Evolutionary conservation across 2,797 vertebrate species (phyloP).

Genomic region (Micropoecilia bifurca): DNA sequence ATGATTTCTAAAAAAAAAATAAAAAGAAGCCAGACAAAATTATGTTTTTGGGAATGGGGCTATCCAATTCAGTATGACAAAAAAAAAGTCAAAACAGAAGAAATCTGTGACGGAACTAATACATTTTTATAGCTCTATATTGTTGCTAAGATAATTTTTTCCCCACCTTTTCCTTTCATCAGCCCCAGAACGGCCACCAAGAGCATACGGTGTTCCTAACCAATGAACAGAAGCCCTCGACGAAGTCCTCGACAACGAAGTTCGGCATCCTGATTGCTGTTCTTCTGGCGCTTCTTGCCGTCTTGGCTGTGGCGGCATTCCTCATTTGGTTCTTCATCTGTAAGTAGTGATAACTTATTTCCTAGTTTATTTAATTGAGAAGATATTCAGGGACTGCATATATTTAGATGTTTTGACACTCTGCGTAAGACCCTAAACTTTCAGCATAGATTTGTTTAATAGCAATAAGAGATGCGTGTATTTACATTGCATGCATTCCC

Average conservation of each 20-base stretch:
- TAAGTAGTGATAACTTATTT: slow-evolving; percentile 30
- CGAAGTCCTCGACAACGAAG: slow-evolving; percentile 51
- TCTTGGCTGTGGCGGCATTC: slow-evolving; percentile 68
- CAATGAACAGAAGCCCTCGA: slow-evolving; percentile 55
- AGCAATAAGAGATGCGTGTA: slow-evolving; percentile 26
- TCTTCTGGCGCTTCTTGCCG: slow-evolving; percentile 60
- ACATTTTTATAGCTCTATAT: background rate
- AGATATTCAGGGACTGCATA: background rate
- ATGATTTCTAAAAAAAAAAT: background rate
- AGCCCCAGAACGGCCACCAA: slow-evolving; percentile 52
- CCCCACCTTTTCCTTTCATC: slow-evolving; percentile 13
- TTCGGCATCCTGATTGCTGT: slow-evolving; percentile 51
- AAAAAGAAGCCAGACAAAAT: background rate
- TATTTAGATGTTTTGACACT: slow-evolving; percentile 11
- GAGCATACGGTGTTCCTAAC: slow-evolving; percentile 74
- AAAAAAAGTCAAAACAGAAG: background rate
- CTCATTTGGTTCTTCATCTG: slow-evolving; percentile 81
- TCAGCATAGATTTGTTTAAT: slow-evolving; percentile 23
- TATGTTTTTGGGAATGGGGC: background rate
- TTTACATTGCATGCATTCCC: slow-evolving; percentile 37
- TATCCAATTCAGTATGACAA: background rate
- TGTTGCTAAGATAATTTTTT: slow-evolving; percentile 9
- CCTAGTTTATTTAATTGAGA: background rate
- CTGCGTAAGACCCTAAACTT: slow-evolving; percentile 18
- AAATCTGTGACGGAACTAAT: background rate